phyloP scores from a whole-genome alignment of 2,888 invertebrate genomes.

The Morpho helenor region DNA sequence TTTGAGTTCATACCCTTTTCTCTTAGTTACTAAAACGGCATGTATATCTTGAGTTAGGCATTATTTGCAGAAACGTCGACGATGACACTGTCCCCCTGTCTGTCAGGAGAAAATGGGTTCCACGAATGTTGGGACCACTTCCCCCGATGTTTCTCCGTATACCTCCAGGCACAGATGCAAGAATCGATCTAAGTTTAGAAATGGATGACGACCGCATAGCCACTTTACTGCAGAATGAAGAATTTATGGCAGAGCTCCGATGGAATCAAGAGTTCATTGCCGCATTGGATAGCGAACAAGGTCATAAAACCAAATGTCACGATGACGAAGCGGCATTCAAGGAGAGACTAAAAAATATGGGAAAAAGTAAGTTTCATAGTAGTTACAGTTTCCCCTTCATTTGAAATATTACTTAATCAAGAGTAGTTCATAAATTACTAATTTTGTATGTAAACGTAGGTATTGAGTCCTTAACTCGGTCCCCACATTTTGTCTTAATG shows the following conservation, averaged over 20 bases:
- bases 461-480: too few relatives aligned
- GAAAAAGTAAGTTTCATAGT: slow-evolving; percentile 79
- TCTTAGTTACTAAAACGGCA: neutral
- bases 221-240: slow-evolving; percentile 92
- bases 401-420: too few relatives aligned
- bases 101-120: slow-evolving; percentile 85
- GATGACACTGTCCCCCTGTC: slow-evolving; percentile 67
- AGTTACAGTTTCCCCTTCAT: neutral
- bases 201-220: slow-evolving; percentile 93
- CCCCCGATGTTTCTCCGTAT: slow-evolving; percentile 89
- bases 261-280: slow-evolving; percentile 93
- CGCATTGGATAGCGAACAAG: slow-evolving; percentile 87
- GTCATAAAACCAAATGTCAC: slow-evolving; percentile 67
- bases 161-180: slow-evolving; percentile 68
- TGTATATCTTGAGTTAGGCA: slow-evolving; percentile 19
- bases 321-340: slow-evolving; percentile 86
- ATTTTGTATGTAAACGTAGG: too few relatives aligned
- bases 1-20: neutral
- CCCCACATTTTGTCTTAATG: too few relatives aligned
- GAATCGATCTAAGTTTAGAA: slow-evolving; percentile 74
- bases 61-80: slow-evolving; percentile 56
- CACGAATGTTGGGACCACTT: slow-evolving; percentile 86
- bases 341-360: slow-evolving; percentile 89
- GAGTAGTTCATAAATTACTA: too few relatives aligned
- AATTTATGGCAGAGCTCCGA: slow-evolving; percentile 91